Evolutionary conservation across 2,797 vertebrate genomes (phyloP).

Genomic region (Lepilemur septentrionalis): DNA sequence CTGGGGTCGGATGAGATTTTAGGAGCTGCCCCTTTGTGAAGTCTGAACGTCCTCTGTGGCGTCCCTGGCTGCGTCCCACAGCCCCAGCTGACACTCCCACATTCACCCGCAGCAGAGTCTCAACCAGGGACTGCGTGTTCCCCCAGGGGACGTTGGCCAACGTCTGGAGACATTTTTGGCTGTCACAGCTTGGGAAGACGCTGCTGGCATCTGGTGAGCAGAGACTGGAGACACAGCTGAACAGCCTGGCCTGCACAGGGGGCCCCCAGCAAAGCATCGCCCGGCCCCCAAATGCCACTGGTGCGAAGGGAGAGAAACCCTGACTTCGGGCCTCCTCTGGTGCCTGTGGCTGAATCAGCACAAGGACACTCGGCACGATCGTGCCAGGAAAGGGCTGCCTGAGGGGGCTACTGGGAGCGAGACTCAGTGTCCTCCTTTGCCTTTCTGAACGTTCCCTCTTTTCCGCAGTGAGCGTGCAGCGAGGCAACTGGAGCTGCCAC

Average conservation of each 20-base stretch:
- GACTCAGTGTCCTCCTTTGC: background rate
- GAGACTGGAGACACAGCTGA: background rate
- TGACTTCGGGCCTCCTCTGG: background rate
- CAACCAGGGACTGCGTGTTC: rapidly evolving
- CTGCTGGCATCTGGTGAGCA: no score
- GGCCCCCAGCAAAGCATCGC: background rate
- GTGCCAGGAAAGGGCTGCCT: background rate
- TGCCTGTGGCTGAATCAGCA: background rate
- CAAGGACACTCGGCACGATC: no score
- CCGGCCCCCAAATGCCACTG: rapidly evolving
- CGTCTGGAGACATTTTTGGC: background rate
- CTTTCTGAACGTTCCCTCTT: background rate
- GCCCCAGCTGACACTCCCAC: background rate
- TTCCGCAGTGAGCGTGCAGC: background rate
- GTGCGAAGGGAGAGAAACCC: background rate
- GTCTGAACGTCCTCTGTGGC: no score
- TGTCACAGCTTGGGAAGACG: background rate
- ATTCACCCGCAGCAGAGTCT: background rate
- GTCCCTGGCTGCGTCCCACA: background rate
- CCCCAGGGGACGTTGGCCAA: no score
- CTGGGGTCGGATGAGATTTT: no score
- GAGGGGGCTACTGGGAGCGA: no score
- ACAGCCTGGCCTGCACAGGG: no score
- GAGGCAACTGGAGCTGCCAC: background rate
- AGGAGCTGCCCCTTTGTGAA: background rate